These are phyloP conservation scores for Malurus alboscapulatus DNA, from an alignment of 2,113 vertebrate species.

Conservation along the genomic window DNA sequence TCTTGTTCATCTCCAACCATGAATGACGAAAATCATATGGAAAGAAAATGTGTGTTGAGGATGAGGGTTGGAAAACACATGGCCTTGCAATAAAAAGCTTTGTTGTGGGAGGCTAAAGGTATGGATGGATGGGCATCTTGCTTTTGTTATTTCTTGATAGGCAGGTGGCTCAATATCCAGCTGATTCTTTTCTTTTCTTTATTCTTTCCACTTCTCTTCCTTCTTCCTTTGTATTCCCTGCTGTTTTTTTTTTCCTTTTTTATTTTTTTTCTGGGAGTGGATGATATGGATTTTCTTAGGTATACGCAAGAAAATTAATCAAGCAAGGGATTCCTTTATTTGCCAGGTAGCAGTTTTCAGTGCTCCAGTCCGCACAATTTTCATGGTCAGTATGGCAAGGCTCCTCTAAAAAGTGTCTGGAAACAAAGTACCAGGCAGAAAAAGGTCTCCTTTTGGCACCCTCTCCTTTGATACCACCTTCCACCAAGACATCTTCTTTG, in stretches of 20 bases:
- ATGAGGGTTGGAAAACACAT: not conserved
- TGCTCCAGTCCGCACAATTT: not conserved
- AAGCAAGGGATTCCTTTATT: not conserved
- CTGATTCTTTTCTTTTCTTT: not conserved
- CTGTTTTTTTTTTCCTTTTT: fast-evolving
- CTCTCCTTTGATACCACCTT: not conserved
- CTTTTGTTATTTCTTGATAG: not conserved
- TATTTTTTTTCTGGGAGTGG: not conserved
- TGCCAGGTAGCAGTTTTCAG: not conserved
- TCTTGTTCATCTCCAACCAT: not conserved
- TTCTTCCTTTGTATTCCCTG: too few species aligned
- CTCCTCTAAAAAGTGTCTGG: not conserved
- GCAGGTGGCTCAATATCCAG: not conserved
- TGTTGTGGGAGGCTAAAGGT: not conserved
- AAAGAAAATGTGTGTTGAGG: not conserved
- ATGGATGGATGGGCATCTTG: not conserved
- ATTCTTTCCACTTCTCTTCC: not conserved
- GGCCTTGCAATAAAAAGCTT: not conserved
- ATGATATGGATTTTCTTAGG: not conserved
- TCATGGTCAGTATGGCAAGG: not conserved
- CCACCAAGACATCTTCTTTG: not conserved
- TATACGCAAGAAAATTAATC: not conserved
- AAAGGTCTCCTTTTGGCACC: not conserved
- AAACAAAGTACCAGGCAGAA: not conserved
- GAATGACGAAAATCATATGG: not conserved